Base-by-base conservation (phyloP, 2,797 vertebrate genomes). In the Typhlichthys eigenmanni region DNA sequence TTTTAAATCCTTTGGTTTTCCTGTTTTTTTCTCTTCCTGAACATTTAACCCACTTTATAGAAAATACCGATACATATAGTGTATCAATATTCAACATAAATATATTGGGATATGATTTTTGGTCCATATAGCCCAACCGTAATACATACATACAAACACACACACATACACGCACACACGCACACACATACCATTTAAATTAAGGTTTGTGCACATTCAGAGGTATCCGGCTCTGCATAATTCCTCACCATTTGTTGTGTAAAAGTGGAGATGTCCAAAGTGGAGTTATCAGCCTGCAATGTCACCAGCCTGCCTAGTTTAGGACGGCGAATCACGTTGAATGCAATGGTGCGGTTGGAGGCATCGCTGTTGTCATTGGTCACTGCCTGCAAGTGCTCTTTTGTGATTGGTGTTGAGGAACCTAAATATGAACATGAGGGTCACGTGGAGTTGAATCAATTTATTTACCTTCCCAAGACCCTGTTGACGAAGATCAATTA, bases 171-270 rank as follows among this genome's bases (percentile, higher is more conserved):
- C 3, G 3, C 24, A 24, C 3, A 24, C 24, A 24, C 3, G 19
- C 19, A 29, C 24, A 29, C 24, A 29, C 24, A 29, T 4, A 29
- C 24, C 24, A 29, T 29, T 29, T 29, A 29, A 29, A 1, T 29
- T 29, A 29, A 29, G 24, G 24, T 29, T 29, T 29, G 24, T 29
- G 24, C 24, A 29, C 9, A 50, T 32, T 53, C n/a, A 13, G 47
- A 49, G 60, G 45, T 43, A 43, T 69, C 4, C 24, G 24, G 4
- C 4, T 29, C 9, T 5, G 38, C 54, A n/a, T 60, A 2, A n/a
- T 66, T 45, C 84, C 94, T 94, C 87, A 95, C 95, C 96, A 97
- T 95, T 45, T 82, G 79, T 66, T 96, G 95, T 0, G 94, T 97
- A 86, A 98, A 98, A 70, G 87, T 77, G 60, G 91, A 88, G 64